A percentile compares a stretch with the other conserved stretches of the same genome.
Conservation (phyloP, 1,140 invertebrate genomes). For the Drosophila kurseongensis region DNA sequence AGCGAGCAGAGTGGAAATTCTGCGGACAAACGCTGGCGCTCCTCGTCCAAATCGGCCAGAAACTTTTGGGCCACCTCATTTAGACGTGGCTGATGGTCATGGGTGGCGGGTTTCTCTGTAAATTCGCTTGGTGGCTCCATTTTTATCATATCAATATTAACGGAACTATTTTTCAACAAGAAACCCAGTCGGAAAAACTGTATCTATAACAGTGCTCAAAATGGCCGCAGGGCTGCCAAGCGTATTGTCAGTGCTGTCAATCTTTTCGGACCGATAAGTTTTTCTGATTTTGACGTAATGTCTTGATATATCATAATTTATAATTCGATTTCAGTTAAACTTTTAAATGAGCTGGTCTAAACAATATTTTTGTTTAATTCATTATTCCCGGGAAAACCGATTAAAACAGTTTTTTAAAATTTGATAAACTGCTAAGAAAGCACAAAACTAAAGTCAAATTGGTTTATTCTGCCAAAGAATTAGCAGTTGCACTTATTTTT, state of each 20-base stretch:
- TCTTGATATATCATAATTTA: too few species aligned
- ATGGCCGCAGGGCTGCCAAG: neutral
- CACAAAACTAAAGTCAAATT: too few species aligned
- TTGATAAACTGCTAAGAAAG: too few species aligned
- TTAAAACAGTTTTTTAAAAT: too few species aligned
- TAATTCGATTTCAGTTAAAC: too few species aligned
- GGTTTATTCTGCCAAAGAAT: too few species aligned
- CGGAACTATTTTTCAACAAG: neutral
- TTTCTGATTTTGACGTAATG: neutral
- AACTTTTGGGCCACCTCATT: conserved; percentile 79
- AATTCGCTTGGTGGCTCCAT: conserved; percentile 64
- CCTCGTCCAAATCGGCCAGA: conserved; percentile 72
- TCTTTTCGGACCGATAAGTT: neutral
- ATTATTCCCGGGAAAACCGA: too few species aligned
- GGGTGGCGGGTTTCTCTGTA: conserved; percentile 50
- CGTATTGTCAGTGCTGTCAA: neutral
- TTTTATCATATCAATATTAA: neutral
- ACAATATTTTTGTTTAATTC: too few species aligned
- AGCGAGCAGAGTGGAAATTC: conserved; percentile 70
- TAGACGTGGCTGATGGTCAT: conserved; percentile 70
- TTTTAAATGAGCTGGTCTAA: too few species aligned
- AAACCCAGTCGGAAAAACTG: conserved; percentile 39
- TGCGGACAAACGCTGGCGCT: conserved; percentile 64
- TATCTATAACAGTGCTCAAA: conserved; percentile 54
- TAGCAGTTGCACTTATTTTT: too few species aligned